Percentiles rank a stretch among this genome's conserved stretches.
Evolutionary conservation across 2,113 vertebrate species (phyloP).

Genomic region (Sceloporus undulatus): DNA sequence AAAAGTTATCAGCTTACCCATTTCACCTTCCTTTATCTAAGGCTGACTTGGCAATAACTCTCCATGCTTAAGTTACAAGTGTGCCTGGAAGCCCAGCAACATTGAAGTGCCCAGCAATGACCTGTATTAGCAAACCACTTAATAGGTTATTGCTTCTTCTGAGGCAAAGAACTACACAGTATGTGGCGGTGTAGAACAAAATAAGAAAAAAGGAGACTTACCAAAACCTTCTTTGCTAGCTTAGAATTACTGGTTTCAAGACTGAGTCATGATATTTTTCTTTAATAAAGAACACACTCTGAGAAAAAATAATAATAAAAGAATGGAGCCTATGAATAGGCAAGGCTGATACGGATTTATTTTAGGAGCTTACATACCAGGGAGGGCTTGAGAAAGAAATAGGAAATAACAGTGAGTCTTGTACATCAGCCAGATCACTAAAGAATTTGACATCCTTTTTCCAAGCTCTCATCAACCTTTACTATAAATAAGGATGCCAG

Average conservation of each 20-base stretch:
- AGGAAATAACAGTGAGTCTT: slow-evolving; percentile 48
- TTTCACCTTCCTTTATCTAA: slow-evolving; percentile 33
- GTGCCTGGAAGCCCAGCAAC: not conserved
- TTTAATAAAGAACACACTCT: slow-evolving; percentile 36
- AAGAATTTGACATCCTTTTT: slow-evolving; percentile 48
- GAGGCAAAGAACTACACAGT: slow-evolving; percentile 42
- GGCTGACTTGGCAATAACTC: not conserved
- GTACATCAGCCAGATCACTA: slow-evolving; percentile 14
- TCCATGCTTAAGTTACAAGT: slow-evolving; percentile 3
- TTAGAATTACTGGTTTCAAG: slow-evolving; percentile 35
- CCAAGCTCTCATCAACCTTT: slow-evolving; percentile 53
- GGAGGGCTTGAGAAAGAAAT: slow-evolving; percentile 53
- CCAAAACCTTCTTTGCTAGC: slow-evolving; percentile 47
- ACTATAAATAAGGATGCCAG: slow-evolving; percentile 46
- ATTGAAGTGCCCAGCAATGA: slow-evolving; percentile 3
- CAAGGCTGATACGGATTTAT: slow-evolving; percentile 49
- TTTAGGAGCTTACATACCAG: slow-evolving; percentile 58
- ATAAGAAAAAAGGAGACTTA: slow-evolving; percentile 33
- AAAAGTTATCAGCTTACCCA: slow-evolving; percentile 7
- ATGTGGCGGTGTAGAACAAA: slow-evolving; percentile 55
- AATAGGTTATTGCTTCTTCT: slow-evolving; percentile 10
- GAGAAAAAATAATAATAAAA: not conserved
- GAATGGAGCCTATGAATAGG: slow-evolving; percentile 46
- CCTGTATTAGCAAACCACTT: slow-evolving; percentile 16
- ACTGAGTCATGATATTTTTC: slow-evolving; percentile 53